These are phyloP conservation scores for Myiagra hebetior DNA, from an alignment of 2,113 vertebrate genomes.

Conservation along the genomic window DNA sequence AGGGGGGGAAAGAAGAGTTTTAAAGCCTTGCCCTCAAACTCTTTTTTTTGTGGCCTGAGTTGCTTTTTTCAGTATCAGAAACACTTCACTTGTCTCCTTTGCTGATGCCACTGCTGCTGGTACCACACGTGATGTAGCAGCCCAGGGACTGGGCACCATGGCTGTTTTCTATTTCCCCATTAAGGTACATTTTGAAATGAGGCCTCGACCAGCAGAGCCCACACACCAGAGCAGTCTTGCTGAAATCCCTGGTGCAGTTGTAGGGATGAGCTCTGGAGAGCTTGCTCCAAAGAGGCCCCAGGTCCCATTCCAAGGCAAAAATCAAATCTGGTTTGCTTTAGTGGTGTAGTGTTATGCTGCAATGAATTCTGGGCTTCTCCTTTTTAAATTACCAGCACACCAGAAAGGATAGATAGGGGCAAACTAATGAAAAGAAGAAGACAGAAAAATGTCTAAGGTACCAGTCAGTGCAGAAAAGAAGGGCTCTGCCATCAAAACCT, in stretches of 20 bases:
- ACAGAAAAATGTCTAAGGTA: not conserved
- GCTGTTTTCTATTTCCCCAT: not conserved
- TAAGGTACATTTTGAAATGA: not conserved
- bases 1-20: accelerated
- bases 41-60: not conserved
- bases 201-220: not conserved
- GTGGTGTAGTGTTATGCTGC: not conserved
- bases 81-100: not conserved
- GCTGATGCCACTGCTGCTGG: not conserved
- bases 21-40: not conserved
- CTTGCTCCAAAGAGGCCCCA: not conserved
- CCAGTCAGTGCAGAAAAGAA: constrained; percentile 6
- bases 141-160: not conserved
- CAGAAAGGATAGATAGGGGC: not conserved
- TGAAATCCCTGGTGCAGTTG: not conserved
- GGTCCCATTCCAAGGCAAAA: not conserved
- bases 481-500: constrained; percentile 49
- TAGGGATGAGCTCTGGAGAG: not conserved
- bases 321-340: not conserved
- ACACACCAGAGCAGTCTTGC: not conserved
- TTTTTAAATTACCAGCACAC: not conserved
- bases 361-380: not conserved
- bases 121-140: not conserved
- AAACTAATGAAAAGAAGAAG: constrained; percentile 39
- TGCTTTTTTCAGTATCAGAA: not conserved